phyloP scores from a whole-genome alignment of 2,888 invertebrate genomes.

The Lycia hirtaria region DNA sequence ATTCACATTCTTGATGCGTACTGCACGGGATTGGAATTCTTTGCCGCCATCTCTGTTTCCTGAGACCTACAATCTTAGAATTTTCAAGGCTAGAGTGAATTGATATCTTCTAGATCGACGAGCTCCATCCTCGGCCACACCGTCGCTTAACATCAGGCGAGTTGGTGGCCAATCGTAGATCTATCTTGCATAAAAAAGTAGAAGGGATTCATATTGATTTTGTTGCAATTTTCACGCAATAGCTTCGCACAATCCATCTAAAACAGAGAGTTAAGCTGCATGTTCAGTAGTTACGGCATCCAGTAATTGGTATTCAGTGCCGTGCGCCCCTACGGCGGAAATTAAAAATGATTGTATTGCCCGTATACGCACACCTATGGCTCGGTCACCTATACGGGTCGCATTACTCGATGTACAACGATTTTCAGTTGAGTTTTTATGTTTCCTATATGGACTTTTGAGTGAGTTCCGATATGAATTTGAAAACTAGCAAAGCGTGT shows the following conservation, averaged over 20 bases:
- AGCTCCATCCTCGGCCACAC: too few species aligned
- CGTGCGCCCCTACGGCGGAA: conserved; percentile 67
- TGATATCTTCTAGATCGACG: too few species aligned
- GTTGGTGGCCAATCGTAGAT: too few species aligned
- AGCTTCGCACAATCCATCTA: conserved; percentile 51
- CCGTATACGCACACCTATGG: conserved; percentile 43
- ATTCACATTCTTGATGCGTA: not conserved
- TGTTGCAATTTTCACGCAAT: not conserved
- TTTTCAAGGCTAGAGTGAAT: too few species aligned
- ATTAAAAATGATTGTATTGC: conserved; percentile 78
- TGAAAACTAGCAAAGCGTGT: not conserved
- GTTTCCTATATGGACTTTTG: conserved; percentile 1
- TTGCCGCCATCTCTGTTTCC: too few species aligned
- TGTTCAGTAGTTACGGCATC: conserved; percentile 64
- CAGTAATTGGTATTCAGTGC: conserved; percentile 80
- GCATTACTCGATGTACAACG: conserved; percentile 7
- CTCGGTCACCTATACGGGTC: conserved; percentile 14
- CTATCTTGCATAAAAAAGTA: too few species aligned
- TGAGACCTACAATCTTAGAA: too few species aligned
- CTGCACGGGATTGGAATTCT: too few species aligned
- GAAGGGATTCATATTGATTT: not conserved
- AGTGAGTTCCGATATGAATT: not conserved
- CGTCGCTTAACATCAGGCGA: too few species aligned
- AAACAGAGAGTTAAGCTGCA: conserved; percentile 48
- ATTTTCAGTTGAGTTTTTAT: conserved; percentile 10